Base-by-base conservation (phyloP, 37 sponge, comb jelly and placozoan genomes). In the Axinella damicornis region DNA sequence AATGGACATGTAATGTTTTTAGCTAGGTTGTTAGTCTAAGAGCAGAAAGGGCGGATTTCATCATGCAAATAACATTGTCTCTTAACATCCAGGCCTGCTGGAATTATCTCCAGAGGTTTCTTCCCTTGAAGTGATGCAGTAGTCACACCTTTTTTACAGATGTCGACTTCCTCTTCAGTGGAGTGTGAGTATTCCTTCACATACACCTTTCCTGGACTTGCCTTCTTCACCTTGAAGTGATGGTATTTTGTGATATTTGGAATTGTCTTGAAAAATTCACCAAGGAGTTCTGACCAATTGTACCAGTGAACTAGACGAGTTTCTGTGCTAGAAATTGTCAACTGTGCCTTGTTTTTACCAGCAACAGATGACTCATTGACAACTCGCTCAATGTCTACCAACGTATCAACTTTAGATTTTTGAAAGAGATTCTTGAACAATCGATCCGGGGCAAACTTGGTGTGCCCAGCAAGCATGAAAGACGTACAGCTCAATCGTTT, bases 391-490 rank as follows among this genome's bases (percentile, higher is more conserved):
- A 65, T 24, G 30, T 65, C 66, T 65, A 27, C 66, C 66, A 65
- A 24, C 13, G 24, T n/a, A 65, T 65, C 66, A 19, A 65, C 66
- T 20, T 27, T 65, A 14, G 24, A 65, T 65, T 65, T 65, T 19
- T 27, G 66, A 24, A 27, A 65, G n/a, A 24, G n/a, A 27, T 65
- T 65, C 30, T 65, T 65, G 66, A 65, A 65, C 30, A 65, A 65
- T 65, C 66, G 17, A 24, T 65, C 66, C 30, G 66, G 66, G n/a
- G 66, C 66, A 65, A 65, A 65, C 30, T 65, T 65, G 24, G 66
- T 65, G 66, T 65, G 66, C n/a, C 66, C 66, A 13, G 22, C 66
- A 19, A 65, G 30, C 66, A 65, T 65, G 30, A 65, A 65, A 27
- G 66, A 65, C n/a, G n/a, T n/a, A n/a, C 13, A 65, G 66, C 24